Evolutionary conservation across 2,888 invertebrate genomes (phyloP).

Genomic region (Priocnemis perturbator): DNA sequence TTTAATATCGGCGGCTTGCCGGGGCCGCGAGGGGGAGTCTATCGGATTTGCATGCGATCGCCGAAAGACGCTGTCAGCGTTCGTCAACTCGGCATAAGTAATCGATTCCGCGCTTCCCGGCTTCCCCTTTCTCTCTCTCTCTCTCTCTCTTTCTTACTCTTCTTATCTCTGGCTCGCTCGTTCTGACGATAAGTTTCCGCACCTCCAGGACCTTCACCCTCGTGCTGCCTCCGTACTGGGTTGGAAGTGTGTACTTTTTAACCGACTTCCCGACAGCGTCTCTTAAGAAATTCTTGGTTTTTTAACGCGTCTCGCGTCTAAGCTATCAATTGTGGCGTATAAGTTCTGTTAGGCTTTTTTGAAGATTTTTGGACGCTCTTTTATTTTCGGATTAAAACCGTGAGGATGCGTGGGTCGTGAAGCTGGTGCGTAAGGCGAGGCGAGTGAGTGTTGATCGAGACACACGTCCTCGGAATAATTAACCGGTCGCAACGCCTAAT

Average conservation of each 20-base stretch:
- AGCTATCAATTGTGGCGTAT: no score
- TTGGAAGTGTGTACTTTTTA: background rate
- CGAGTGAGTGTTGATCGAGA: background rate
- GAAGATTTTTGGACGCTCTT: no score
- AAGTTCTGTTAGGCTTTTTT: no score
- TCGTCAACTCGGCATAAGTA: slow-evolving; percentile 15
- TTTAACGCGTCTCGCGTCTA: no score
- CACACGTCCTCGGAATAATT: no score
- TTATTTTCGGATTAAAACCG: no score
- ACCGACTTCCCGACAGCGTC: no score
- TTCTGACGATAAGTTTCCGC: background rate
- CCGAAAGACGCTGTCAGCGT: slow-evolving; percentile 31
- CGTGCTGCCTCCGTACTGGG: background rate
- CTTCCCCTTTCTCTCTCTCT: background rate
- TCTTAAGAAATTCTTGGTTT: no score
- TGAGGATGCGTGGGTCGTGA: background rate
- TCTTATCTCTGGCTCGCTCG: background rate
- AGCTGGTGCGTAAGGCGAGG: background rate
- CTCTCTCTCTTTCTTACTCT: background rate
- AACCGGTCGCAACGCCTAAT: no score
- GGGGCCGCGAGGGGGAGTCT: slow-evolving; percentile 23
- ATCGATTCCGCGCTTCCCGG: slow-evolving; percentile 22
- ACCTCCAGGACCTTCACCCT: background rate
- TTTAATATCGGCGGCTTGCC: slow-evolving; percentile 40
- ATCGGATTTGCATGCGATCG: slow-evolving; percentile 45